Evolutionary conservation across 2,113 vertebrate species (phyloP).

Genomic region (Cyphomyrus plagiostoma): DNA sequence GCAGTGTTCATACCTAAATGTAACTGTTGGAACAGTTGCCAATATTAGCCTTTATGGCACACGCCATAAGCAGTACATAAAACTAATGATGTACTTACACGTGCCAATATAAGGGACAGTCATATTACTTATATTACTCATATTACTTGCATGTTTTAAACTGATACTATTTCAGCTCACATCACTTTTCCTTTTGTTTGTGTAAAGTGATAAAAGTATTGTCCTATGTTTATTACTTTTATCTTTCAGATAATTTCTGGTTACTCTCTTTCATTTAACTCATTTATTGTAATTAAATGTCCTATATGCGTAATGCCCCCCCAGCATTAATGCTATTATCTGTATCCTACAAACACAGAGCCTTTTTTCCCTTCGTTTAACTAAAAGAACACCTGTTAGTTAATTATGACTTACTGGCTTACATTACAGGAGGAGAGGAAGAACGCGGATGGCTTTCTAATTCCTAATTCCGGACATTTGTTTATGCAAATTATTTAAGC

Average conservation of each 20-base stretch:
- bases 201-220: not conserved
- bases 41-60: not conserved
- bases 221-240: not conserved
- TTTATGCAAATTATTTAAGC: not conserved
- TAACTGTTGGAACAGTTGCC: not conserved
- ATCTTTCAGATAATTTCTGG: not conserved
- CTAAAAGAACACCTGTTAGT: conserved; percentile 11
- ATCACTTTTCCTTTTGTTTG: not conserved
- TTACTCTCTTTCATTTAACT: not conserved
- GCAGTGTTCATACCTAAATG: not conserved
- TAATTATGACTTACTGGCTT: not conserved
- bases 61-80: not conserved
- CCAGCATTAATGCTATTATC: not conserved
- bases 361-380: not conserved
- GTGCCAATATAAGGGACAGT: not conserved
- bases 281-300: conserved; percentile 10
- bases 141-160: not conserved
- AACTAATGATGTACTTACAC: not conserved
- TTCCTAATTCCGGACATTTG: not conserved
- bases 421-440: not conserved
- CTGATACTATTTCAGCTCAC: not conserved
- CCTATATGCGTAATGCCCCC: not conserved
- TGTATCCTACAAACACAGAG: not conserved
- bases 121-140: not conserved
- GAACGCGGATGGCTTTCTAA: not conserved